phyloP scores from a whole-genome alignment of 2,888 invertebrate species.

The Nephrotoma flavescens region DNA sequence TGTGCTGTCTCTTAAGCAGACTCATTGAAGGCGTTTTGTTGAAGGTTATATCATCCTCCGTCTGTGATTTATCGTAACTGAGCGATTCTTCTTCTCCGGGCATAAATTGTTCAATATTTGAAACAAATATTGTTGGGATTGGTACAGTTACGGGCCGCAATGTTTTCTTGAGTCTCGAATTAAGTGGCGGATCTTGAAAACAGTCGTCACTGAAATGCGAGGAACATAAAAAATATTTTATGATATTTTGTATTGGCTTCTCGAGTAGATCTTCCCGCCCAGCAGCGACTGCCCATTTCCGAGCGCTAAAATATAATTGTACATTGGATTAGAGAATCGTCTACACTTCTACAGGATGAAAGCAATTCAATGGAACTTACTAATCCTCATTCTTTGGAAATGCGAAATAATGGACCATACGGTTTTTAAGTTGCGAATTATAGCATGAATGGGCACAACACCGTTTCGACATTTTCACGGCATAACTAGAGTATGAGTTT shows the following conservation, averaged over 20 bases:
- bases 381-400: constrained; percentile 15
- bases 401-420: constrained; percentile 14
- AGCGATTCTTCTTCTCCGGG: neutral
- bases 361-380: constrained; percentile 11
- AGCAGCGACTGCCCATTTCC: constrained; percentile 12
- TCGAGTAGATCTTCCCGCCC: constrained; percentile 10
- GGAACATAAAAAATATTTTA: constrained; percentile 12
- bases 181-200: constrained; percentile 10
- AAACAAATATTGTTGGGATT: constrained; percentile 12
- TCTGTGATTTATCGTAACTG: neutral
- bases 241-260: constrained; percentile 9
- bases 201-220: constrained; percentile 13
- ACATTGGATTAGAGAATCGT: neutral
- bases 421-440: constrained; percentile 14
- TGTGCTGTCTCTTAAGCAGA: neutral
- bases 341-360: neutral
- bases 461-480: constrained; percentile 13
- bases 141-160: constrained; percentile 9
- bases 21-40: neutral
- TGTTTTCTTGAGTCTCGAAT: constrained; percentile 11
- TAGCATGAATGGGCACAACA: constrained; percentile 16
- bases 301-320: constrained; percentile 6
- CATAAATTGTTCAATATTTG: constrained; percentile 9
- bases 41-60: neutral
- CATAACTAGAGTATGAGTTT: neutral